A percentile compares a stretch with the other conserved stretches of the same genome.
Evolutionary conservation across 2,113 vertebrate genomes (phyloP).

Genomic region (Xerus inauris): DNA sequence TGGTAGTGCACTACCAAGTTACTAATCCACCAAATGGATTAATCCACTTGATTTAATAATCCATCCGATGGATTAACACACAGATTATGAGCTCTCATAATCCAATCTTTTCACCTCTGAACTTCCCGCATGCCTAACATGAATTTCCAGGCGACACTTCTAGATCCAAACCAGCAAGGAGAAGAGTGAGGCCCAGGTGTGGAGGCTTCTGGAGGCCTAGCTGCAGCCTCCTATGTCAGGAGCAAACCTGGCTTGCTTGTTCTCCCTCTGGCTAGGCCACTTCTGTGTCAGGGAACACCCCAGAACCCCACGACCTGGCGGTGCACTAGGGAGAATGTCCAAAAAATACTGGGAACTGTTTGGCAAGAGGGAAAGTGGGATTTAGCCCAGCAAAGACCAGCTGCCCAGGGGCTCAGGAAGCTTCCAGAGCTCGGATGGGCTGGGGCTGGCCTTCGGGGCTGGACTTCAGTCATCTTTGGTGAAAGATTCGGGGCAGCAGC

Average conservation of each 20-base stretch:
- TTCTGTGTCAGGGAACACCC: neutral
- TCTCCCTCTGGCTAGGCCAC: neutral
- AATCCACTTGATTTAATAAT: too few relatives aligned
- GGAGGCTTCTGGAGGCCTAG: neutral
- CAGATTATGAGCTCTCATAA: too few relatives aligned
- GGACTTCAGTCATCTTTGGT: neutral
- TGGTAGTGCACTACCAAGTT: too few relatives aligned
- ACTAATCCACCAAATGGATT: too few relatives aligned
- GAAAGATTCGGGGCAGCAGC: neutral
- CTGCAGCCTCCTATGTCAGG: neutral
- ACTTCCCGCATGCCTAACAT: too few relatives aligned
- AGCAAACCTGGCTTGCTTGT: neutral
- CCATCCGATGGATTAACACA: too few relatives aligned
- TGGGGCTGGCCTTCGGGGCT: too few relatives aligned
- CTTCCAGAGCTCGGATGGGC: neutral
- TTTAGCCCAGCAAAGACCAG: neutral
- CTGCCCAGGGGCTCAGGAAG: neutral
- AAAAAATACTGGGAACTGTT: neutral
- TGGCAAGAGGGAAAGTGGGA: fast-evolving
- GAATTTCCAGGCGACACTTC: too few relatives aligned
- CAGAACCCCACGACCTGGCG: neutral
- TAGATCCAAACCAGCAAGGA: too few relatives aligned
- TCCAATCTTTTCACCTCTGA: too few relatives aligned
- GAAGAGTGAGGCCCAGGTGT: too few relatives aligned
- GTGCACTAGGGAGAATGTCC: too few relatives aligned